phyloP scores from a whole-genome alignment of 2,888 invertebrate species.

The Protonemura montana region DNA sequence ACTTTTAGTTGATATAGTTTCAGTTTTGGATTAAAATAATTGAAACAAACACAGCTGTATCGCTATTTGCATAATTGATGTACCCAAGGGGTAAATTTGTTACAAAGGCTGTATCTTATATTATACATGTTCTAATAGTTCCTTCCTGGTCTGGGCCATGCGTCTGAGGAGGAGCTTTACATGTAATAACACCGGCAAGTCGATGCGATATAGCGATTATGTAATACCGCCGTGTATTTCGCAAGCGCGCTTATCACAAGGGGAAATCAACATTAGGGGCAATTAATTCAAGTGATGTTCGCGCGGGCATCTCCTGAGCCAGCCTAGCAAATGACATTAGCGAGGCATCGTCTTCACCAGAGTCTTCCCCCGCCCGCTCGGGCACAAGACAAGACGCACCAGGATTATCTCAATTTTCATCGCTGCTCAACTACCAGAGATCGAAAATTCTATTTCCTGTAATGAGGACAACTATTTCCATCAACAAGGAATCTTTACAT shows the following conservation, averaged over 20 bases:
- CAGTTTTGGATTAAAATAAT: background rate
- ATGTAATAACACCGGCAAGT: background rate
- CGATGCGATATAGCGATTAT: background rate
- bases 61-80: constrained; percentile 12
- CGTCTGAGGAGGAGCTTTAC: background rate
- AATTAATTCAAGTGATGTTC: background rate
- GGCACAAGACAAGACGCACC: background rate
- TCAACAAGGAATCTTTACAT: background rate
- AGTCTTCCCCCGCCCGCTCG: background rate
- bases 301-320: background rate
- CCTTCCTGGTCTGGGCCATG: background rate
- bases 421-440: background rate
- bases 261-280: background rate
- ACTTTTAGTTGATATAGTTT: background rate
- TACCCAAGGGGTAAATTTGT: constrained; percentile 7
- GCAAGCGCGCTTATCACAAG: background rate
- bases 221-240: background rate
- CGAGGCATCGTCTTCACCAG: background rate
- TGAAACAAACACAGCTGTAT: constrained; percentile 5
- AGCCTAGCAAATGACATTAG: too few relatives aligned
- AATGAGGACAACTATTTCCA: background rate
- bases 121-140: background rate
- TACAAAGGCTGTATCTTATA: background rate
- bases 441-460: background rate
- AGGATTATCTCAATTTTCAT: background rate